Conservation (phyloP, 1,140 invertebrate species). For the Wasmannia auropunctata region DNA sequence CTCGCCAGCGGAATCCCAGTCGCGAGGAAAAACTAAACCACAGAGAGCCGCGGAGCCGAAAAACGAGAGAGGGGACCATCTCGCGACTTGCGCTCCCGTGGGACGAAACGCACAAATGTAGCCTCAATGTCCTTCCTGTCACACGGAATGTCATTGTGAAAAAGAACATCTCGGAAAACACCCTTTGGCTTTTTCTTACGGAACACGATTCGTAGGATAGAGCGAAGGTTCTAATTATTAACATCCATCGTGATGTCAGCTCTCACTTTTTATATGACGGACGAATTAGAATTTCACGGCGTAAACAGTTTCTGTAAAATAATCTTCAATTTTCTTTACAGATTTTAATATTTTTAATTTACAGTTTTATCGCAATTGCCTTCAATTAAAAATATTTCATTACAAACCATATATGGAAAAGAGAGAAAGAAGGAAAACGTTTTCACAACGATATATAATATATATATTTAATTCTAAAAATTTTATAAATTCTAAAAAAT, state of each 20-base stretch:
- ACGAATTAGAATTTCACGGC: not conserved
- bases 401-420: not conserved
- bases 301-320: not conserved
- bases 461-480: too few relatives aligned
- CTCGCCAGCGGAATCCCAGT: constrained; percentile 16
- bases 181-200: not conserved
- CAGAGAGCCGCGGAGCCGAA: not conserved
- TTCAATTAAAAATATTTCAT: not conserved
- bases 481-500: too few relatives aligned
- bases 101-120: constrained; percentile 19
- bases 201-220: not conserved
- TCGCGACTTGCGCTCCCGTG: constrained; percentile 39
- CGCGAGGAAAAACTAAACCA: constrained; percentile 50
- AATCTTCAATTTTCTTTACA: not conserved
- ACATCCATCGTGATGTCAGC: not conserved
- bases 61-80: not conserved
- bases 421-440: not conserved
- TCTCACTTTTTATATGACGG: not conserved
- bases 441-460: not conserved
- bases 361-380: not conserved
- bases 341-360: not conserved
- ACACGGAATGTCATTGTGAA: constrained; percentile 47
- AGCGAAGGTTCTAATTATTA: constrained; percentile 8
- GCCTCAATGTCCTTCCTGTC: constrained; percentile 28
- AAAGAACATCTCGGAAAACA: constrained; percentile 21